Percentiles rank a stretch among this genome's conserved stretches.
phyloP scores from a whole-genome alignment of 1,140 invertebrate genomes.

The Drosophila kepulauana region DNA sequence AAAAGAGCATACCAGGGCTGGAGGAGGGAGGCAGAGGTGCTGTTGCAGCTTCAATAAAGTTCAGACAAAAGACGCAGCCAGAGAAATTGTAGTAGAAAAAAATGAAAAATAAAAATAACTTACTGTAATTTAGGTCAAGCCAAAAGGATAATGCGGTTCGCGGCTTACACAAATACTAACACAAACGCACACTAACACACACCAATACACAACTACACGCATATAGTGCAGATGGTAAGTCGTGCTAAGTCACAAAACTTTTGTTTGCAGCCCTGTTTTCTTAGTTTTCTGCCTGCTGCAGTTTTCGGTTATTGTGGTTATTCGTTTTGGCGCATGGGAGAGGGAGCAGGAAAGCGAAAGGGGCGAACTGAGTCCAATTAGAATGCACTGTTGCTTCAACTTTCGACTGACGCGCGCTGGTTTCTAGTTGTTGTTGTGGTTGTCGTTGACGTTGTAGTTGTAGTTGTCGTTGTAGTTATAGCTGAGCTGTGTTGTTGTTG shows the following conservation, averaged over 20 bases:
- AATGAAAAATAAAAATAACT: conserved; percentile 35
- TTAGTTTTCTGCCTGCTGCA: conserved; percentile 39
- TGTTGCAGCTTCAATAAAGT: conserved; percentile 47
- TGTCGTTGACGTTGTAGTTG: conserved; percentile 35
- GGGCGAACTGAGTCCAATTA: conserved; percentile 48
- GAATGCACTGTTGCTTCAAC: conserved; percentile 65
- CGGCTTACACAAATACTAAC: conserved; percentile 40
- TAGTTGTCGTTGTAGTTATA: conserved; percentile 1
- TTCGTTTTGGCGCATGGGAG: not conserved
- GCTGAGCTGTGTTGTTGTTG: conserved; percentile 12
- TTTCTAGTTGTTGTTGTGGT: conserved; percentile 26
- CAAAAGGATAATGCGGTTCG: conserved; percentile 69
- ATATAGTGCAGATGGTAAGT: conserved; percentile 24
- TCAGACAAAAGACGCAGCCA: conserved; percentile 52
- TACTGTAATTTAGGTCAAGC: conserved; percentile 70
- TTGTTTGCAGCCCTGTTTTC: conserved; percentile 45
- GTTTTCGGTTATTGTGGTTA: conserved; percentile 50
- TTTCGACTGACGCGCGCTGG: conserved; percentile 49
- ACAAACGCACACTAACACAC: conserved; percentile 7
- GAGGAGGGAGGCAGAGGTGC: not conserved
- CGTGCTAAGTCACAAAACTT: conserved; percentile 52
- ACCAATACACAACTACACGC: not conserved
- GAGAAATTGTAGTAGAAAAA: conserved; percentile 7
- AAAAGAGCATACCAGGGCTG: not conserved
- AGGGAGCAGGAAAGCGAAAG: not conserved